Conservation (phyloP, 2,888 invertebrate species). For the Napeogenes sylphis region DNA sequence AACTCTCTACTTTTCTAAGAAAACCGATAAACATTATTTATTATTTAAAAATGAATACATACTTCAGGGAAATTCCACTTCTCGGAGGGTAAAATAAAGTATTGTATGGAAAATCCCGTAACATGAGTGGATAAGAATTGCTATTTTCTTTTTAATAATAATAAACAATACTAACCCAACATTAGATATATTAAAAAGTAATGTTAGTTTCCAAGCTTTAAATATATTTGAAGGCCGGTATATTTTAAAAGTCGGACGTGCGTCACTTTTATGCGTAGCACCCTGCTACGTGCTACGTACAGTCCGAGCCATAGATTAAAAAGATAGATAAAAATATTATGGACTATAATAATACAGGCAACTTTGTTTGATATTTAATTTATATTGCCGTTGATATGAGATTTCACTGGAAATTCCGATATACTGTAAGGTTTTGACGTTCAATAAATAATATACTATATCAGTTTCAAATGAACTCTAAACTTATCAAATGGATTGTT, state of each 20-base stretch:
- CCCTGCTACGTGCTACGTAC: background rate
- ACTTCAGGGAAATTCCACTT: too few relatives aligned
- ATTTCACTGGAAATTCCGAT: background rate
- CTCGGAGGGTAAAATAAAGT: too few relatives aligned
- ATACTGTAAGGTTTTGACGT: background rate
- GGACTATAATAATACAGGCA: slow-evolving; percentile 3
- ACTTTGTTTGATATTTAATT: background rate
- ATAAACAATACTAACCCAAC: too few relatives aligned
- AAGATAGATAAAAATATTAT: slow-evolving; percentile 9
- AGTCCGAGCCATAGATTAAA: background rate
- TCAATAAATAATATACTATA: slow-evolving; percentile 2
- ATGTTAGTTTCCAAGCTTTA: background rate
- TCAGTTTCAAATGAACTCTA: background rate
- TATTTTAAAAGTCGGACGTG: slow-evolving; percentile 16
- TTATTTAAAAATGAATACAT: too few relatives aligned
- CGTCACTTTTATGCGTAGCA: slow-evolving; percentile 12
- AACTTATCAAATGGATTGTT: slow-evolving; percentile 2
- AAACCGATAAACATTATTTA: too few relatives aligned
- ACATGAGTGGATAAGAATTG: too few relatives aligned
- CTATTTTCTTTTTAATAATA: too few relatives aligned
- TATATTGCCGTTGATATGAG: background rate
- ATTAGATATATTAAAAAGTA: too few relatives aligned
- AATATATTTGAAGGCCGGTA: slow-evolving; percentile 7
- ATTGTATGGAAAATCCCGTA: too few relatives aligned
- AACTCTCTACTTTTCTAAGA: too few relatives aligned